These are phyloP conservation scores for Ptychoptera contaminata DNA, from an alignment of 2,888 invertebrate genomes.

Conservation along the genomic window DNA sequence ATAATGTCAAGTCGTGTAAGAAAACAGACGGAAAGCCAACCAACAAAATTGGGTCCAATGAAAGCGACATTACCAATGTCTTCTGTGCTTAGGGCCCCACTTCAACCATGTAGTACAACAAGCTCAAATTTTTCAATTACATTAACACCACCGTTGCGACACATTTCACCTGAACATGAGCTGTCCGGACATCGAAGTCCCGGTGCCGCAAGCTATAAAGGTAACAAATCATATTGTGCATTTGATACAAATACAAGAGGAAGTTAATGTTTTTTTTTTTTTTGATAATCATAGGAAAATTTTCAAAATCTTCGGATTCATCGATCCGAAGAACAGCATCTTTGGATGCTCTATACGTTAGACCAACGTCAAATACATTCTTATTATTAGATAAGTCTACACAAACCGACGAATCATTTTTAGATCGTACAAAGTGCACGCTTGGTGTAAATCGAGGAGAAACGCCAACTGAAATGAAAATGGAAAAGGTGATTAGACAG, in stretches of 20 bases:
- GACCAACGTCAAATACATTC: conserved; percentile 50
- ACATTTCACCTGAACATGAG: conserved; percentile 52
- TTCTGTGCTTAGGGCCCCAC: conserved; percentile 42
- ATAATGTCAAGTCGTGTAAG: conserved; percentile 45
- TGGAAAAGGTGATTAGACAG: conserved; percentile 39
- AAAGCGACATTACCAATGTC: conserved; percentile 62
- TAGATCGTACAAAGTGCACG: conserved; percentile 7
- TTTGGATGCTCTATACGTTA: conserved; percentile 60
- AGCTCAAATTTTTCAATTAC: conserved; percentile 15
- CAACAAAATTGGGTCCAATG: conserved; percentile 46
- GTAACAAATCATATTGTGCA: conserved; percentile 27
- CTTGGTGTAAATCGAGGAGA: conserved; percentile 2
- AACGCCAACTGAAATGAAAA: conserved; percentile 34
- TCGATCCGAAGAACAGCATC: conserved; percentile 59
- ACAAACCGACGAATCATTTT: conserved; percentile 39
- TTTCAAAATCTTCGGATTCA: not conserved
- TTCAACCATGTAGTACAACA: conserved; percentile 17
- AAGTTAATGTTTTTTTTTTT: not conserved
- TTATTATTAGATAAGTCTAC: conserved; percentile 64
- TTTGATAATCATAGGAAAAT: not conserved
- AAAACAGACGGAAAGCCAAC: conserved; percentile 43
- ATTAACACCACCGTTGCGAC: conserved; percentile 36
- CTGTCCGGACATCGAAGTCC: conserved; percentile 57
- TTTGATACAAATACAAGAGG: not conserved
- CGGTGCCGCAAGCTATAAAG: conserved; percentile 56